Percentiles rank a stretch among this genome's conserved stretches.
Conservation (phyloP, 35 echinoderm and acorn worm genomes). For the Ophiothrix spiculata region DNA sequence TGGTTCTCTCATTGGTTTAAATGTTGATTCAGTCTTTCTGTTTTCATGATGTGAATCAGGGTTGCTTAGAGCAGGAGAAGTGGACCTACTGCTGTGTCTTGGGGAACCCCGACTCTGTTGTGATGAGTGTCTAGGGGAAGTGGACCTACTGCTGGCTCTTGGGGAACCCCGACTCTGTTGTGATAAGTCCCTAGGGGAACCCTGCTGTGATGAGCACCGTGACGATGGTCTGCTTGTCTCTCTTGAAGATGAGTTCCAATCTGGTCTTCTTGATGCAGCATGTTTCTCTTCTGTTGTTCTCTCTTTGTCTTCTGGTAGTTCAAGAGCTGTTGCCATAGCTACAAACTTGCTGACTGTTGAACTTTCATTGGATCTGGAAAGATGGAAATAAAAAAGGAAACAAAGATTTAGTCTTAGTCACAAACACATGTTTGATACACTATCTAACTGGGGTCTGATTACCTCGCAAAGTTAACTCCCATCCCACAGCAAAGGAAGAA, state of each 20-base stretch:
- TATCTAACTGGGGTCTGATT: not conserved
- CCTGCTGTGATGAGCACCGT: not conserved
- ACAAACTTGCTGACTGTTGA: constrained; percentile 18
- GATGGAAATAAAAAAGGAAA: not conserved
- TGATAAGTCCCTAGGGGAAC: not conserved
- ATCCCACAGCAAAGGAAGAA: too few relatives aligned
- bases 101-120: not conserved
- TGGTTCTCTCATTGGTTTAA: too few relatives aligned
- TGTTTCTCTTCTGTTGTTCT: not conserved
- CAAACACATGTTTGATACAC: not conserved
- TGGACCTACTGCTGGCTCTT: not conserved
- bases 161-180: not conserved
- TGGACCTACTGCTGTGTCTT: not conserved
- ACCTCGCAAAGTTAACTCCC: not conserved
- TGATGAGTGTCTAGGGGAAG: not conserved
- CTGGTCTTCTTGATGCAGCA: not conserved
- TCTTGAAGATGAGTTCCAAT: not conserved
- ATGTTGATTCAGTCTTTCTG: too few relatives aligned
- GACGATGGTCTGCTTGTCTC: not conserved
- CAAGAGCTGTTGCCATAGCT: constrained; percentile 23
- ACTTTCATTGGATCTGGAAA: not conserved
- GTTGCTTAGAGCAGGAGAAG: too few relatives aligned
- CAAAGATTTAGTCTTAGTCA: not conserved
- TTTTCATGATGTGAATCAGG: too few relatives aligned
- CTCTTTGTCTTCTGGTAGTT: constrained; percentile 1